These are phyloP conservation scores for Sebastes diaconus DNA, from an alignment of 2,797 vertebrate genomes.

Conservation along the genomic window DNA sequence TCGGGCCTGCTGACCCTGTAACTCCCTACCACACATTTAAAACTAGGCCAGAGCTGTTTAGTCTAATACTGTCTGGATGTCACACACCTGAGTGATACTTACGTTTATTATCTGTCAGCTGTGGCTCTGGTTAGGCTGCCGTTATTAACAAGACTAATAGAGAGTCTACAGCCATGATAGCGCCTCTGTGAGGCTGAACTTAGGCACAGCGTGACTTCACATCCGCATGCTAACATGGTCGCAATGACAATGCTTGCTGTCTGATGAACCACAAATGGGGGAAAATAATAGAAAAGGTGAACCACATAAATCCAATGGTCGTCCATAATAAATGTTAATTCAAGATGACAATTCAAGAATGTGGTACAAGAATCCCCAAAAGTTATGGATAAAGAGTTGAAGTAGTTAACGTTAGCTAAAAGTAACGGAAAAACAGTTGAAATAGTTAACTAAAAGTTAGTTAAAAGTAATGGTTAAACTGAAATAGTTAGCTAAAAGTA, in stretches of 20 bases:
- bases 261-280: no score
- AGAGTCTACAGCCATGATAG: background rate
- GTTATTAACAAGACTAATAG: background rate
- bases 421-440: no score
- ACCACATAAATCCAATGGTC: no score
- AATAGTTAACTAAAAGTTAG: no score
- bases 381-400: no score
- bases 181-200: background rate
- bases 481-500: no score
- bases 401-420: no score
- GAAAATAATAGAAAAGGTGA: no score
- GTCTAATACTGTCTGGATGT: background rate
- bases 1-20: conserved; percentile 18
- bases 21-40: conserved; percentile 10
- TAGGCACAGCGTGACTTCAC: background rate
- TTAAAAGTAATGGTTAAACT: no score
- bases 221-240: background rate
- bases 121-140: background rate
- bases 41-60: background rate
- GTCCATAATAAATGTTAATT: no score
- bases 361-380: no score
- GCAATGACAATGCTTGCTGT: background rate
- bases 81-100: background rate
- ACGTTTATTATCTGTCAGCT: background rate
- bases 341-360: no score